A percentile compares a stretch with the other conserved stretches of the same genome.
phyloP scores from a whole-genome alignment of 2,888 invertebrate genomes.

The Helobdella robusta region DNA sequence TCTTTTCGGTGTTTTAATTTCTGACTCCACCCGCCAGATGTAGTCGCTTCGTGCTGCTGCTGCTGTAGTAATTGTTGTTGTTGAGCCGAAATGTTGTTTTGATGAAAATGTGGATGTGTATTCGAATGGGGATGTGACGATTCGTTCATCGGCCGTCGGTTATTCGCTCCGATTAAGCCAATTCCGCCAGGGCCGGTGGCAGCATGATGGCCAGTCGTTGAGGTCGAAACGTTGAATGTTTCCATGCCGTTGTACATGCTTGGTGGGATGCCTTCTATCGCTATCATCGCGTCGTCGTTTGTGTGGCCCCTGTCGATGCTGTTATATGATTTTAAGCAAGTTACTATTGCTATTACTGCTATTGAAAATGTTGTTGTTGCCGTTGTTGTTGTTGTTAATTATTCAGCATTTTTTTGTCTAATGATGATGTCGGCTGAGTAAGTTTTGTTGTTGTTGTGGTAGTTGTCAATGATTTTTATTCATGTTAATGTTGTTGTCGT shows the following conservation, averaged over 20 bases:
- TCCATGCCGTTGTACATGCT: constrained; percentile 25
- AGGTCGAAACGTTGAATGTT: constrained; percentile 17
- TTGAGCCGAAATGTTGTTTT: constrained; percentile 13
- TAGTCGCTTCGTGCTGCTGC: neutral
- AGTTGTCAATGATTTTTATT: too few relatives aligned
- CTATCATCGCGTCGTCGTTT: constrained; percentile 14
- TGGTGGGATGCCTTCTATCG: constrained; percentile 22
- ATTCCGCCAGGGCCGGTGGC: neutral
- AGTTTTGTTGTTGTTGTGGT: too few relatives aligned
- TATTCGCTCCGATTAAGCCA: too few relatives aligned
- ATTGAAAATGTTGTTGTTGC: too few relatives aligned
- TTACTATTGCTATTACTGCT: too few relatives aligned
- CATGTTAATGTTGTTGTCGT: too few relatives aligned
- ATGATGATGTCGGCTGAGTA: too few relatives aligned
- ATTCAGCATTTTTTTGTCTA: too few relatives aligned
- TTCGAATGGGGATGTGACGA: neutral
- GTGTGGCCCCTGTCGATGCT: too few relatives aligned
- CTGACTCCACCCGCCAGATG: constrained; percentile 26
- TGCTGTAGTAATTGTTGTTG: neutral
- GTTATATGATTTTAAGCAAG: too few relatives aligned
- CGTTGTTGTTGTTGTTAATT: too few relatives aligned
- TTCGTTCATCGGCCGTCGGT: neutral
- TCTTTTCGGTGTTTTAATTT: constrained; percentile 27
- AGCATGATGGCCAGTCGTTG: too few relatives aligned
- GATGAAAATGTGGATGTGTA: constrained; percentile 2